Conservation (phyloP, 30 jellyfish, hydroid and myxozoan genomes). For the Pelagia noctiluca region DNA sequence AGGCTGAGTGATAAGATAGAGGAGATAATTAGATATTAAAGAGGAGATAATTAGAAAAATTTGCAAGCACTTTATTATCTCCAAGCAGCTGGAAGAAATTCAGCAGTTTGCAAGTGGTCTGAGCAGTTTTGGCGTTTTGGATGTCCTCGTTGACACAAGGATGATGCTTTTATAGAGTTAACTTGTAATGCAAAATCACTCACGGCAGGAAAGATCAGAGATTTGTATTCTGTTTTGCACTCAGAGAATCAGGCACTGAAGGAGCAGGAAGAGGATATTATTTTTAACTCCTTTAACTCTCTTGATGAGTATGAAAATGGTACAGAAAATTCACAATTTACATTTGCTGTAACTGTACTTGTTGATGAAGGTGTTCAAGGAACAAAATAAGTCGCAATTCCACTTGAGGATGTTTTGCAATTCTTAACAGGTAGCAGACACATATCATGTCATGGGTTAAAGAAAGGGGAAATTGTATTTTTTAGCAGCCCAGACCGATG, state of each 20-base stretch:
- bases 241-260: constrained; percentile 6
- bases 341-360: constrained; percentile 6
- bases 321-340: background rate
- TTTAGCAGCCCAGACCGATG: constrained; percentile 6
- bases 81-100: constrained; percentile 20
- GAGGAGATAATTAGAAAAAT: constrained; percentile 4
- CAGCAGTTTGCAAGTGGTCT: constrained; percentile 23
- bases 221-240: background rate
- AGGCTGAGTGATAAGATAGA: background rate
- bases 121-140: constrained; percentile 13
- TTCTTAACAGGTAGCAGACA: background rate
- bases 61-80: constrained; percentile 13
- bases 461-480: constrained; percentile 7
- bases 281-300: background rate
- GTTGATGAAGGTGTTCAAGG: background rate
- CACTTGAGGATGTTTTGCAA: constrained; percentile 10
- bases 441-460: constrained; percentile 1
- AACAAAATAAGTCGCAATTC: background rate
- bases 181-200: constrained; percentile 12
- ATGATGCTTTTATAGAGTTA: background rate
- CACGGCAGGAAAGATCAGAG: constrained; percentile 22
- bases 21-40: too few species aligned
- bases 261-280: constrained; percentile 22
- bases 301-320: background rate
- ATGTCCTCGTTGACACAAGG: constrained; percentile 3